phyloP scores from a whole-genome alignment of 2,113 vertebrate genomes.

The Chiloscyllium plagiosum region DNA sequence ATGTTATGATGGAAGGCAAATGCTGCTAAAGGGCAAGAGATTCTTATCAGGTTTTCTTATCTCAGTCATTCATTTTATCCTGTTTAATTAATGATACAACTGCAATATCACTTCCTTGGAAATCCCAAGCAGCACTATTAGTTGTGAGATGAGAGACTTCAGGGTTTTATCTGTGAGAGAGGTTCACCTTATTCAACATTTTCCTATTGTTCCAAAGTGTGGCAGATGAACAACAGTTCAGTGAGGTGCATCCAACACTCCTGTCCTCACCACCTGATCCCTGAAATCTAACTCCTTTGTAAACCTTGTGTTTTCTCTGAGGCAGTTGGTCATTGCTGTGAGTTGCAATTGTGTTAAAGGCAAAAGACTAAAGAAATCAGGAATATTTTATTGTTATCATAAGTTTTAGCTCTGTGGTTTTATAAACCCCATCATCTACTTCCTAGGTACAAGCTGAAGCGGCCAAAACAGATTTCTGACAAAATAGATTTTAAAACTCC shows the following conservation, averaged over 20 bases:
- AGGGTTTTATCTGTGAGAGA: constrained; percentile 68
- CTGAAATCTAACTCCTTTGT: constrained; percentile 62
- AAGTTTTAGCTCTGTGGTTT: neutral
- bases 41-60: constrained; percentile 56
- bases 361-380: neutral
- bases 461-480: neutral
- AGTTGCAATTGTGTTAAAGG: neutral
- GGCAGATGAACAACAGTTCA: constrained; percentile 66
- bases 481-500: neutral
- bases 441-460: neutral
- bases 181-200: constrained; percentile 71
- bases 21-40: constrained; percentile 44
- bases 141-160: constrained; percentile 63
- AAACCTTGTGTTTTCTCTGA: constrained; percentile 62
- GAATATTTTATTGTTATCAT: neutral
- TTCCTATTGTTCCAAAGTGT: constrained; percentile 70
- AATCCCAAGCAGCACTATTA: constrained; percentile 64
- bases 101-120: constrained; percentile 71
- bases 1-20: constrained; percentile 32
- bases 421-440: neutral
- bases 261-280: constrained; percentile 67
- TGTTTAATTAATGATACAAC: constrained; percentile 66
- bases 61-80: constrained; percentile 61
- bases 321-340: constrained; percentile 35
- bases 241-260: constrained; percentile 66